Evolutionary conservation across 2,113 vertebrate species (phyloP), one percentile per base, ranked within the genome.

Genomic region (Meles meles): DNA sequence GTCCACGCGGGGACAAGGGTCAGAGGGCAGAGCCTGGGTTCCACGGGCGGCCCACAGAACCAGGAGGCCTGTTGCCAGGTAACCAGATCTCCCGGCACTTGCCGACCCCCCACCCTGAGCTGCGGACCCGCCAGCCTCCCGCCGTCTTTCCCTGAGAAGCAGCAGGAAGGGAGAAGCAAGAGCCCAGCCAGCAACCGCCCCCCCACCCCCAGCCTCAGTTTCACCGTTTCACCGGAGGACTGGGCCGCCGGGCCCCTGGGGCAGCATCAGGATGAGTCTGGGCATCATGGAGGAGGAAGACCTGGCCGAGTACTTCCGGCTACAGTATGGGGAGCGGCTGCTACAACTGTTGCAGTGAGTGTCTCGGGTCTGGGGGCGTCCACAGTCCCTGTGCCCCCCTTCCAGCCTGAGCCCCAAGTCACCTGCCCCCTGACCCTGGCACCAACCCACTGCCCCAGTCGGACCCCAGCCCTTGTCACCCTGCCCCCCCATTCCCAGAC

Each of bases 291-390:
- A 21, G 0, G 92, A 98, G 0, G 93, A 99, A 31, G 97, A 99
- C 3, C 29, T 98, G 37, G 80, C 57, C 0, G 94, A 52, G 65
- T 98, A 98, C 79, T 99, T 98, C 94, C 42, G 6, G 39, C 34
- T 76, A 0, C 98, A 98, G 47, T 99, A 98, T 93, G 96, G 85
- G 39, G 82, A 90, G 52, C 96, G 98, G 0, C 97, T 98, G 44
- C 94, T 98, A 67, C 34, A 92, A 1, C 65, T 98, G 83, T 88
- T 98, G 29, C 97, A 98, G 99, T 99, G 89, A 98, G 97, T 93
- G 61, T 12, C 7, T 31, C 25, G 31, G 67, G 44, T 31, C 85
- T 18, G 20, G 37, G 39, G 23, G 37, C 31, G 18, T 39, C n/a
- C 11, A 3, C 2, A 0, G 49, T 47, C 71, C 47, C 52, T 3